These are phyloP conservation scores for Herpailurus yagouaroundi DNA, from an alignment of 2,113 vertebrate species.

Conservation along the genomic window DNA sequence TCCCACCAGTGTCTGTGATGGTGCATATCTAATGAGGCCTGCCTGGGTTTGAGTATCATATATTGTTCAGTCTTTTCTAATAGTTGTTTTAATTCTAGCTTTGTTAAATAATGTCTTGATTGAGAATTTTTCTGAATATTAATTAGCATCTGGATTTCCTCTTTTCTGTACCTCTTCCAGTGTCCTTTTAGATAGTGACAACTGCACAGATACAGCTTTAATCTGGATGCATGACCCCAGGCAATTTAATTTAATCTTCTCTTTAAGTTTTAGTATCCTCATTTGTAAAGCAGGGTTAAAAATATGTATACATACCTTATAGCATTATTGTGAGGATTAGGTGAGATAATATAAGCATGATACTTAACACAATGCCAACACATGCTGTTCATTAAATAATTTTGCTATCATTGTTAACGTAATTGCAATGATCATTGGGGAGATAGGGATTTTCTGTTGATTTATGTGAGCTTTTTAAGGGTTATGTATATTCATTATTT, in stretches of 20 bases:
- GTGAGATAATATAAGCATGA: neutral
- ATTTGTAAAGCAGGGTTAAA: neutral
- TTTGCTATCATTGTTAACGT: neutral
- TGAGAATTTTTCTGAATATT: neutral
- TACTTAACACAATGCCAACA: neutral
- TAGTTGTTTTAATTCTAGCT: neutral
- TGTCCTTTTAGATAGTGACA: neutral
- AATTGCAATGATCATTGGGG: neutral
- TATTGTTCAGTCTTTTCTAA: neutral
- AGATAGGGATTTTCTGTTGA: neutral
- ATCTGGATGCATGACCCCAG: neutral
- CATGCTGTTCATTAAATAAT: neutral
- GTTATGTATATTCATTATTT: neutral
- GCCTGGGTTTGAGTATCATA: neutral
- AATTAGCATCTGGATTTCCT: neutral
- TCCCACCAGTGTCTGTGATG: rapidly evolving
- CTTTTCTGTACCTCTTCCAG: neutral
- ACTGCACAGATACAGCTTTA: neutral
- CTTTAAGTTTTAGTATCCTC: neutral
- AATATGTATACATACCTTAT: neutral
- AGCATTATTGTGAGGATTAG: neutral
- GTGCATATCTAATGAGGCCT: neutral
- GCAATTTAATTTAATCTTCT: neutral
- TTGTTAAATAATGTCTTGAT: neutral
- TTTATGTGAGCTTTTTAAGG: neutral